Evolutionary conservation across 1,140 invertebrate species (phyloP).

Genomic region (Tetramorium simillimum): DNA sequence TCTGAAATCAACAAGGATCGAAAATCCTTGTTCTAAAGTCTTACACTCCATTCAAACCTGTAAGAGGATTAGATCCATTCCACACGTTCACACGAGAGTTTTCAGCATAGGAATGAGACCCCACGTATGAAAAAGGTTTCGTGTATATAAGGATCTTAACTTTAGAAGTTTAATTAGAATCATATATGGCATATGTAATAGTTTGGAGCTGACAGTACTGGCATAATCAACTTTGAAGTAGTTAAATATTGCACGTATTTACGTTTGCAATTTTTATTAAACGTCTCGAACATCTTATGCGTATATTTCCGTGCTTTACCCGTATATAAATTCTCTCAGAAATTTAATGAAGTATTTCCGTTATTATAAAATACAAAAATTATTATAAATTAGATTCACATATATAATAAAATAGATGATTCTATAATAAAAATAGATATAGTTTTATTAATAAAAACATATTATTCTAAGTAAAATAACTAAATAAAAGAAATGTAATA

Average conservation of each 20-base stretch:
- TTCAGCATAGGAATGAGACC: neutral
- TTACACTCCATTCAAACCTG: neutral
- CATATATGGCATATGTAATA: conserved; percentile 4
- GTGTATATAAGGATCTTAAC: neutral
- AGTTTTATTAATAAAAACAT: neutral
- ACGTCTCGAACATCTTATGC: neutral
- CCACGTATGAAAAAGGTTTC: neutral
- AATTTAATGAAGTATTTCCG: neutral
- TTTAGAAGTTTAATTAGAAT: conserved; percentile 46
- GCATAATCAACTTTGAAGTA: conserved; percentile 7
- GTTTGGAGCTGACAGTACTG: conserved; percentile 45
- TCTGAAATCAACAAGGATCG: conserved; percentile 16
- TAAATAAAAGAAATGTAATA: neutral
- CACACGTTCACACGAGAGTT: conserved; percentile 4
- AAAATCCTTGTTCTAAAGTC: neutral
- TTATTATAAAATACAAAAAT: conserved; percentile 9
- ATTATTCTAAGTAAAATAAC: neutral
- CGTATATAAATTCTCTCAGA: neutral
- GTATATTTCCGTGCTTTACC: neutral
- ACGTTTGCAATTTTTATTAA: conserved; percentile 2
- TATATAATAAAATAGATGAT: too few relatives aligned
- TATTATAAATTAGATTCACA: neutral
- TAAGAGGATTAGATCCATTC: conserved; percentile 26
- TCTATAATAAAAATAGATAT: neutral
- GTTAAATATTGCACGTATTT: conserved; percentile 2